A percentile compares a stretch with the other conserved stretches of the same genome.
phyloP scores from a whole-genome alignment of 37 sponge, comb jelly and placozoan species.

The Dysidea cf. avara region DNA sequence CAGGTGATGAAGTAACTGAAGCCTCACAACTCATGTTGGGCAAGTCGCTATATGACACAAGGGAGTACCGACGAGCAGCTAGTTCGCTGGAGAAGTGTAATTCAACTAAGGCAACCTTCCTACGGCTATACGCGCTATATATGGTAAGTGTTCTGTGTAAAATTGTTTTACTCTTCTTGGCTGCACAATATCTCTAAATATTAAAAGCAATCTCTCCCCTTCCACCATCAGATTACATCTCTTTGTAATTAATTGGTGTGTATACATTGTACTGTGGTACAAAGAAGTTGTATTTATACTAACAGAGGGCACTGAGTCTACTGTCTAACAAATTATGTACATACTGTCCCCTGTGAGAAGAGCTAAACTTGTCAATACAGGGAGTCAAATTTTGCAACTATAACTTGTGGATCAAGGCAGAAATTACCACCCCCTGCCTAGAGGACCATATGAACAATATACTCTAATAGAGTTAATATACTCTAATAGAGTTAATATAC shows the following conservation, averaged over 20 bases:
- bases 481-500: too few species aligned
- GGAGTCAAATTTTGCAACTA: too few species aligned
- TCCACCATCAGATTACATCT: background rate
- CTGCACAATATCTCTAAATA: too few species aligned
- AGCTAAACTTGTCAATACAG: too few species aligned
- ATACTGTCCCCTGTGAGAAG: too few species aligned
- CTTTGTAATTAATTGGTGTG: background rate
- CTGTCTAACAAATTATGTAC: too few species aligned
- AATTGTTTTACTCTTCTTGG: background rate
- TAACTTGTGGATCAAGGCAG: too few species aligned
- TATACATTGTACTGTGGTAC: background rate
- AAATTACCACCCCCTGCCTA: too few species aligned
- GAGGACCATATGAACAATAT: too few species aligned
- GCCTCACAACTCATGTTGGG: conserved; percentile 29
- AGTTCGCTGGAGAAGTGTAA: conserved; percentile 40
- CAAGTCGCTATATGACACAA: conserved; percentile 58
- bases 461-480: too few species aligned
- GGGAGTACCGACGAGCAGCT: conserved; percentile 69
- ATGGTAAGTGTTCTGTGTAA: conserved; percentile 28
- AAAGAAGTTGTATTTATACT: background rate
- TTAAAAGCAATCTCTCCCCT: too few species aligned
- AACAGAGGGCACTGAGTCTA: background rate
- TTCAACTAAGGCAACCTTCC: conserved; percentile 63
- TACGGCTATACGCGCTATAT: conserved; percentile 62
- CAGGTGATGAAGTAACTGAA: conserved; percentile 24